Evolutionary conservation across 2,797 vertebrate species (phyloP).

Genomic region (Lerista edwardsae): DNA sequence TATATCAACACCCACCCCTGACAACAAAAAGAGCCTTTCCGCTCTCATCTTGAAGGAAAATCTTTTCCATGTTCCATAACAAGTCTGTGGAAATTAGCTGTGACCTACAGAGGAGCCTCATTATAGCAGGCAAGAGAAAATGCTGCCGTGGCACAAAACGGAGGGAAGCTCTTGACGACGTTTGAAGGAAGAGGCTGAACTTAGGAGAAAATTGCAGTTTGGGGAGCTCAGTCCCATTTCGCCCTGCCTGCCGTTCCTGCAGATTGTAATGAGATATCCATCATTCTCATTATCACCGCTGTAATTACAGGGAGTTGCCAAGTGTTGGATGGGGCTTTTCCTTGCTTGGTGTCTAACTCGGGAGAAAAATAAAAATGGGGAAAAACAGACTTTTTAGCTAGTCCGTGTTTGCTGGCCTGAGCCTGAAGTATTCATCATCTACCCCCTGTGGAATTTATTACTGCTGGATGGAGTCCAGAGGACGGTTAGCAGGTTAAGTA

Average conservation of each 20-base stretch:
- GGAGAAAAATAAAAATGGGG: background rate
- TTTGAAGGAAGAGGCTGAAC: constrained; percentile 39
- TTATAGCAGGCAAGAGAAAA: constrained; percentile 39
- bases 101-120: constrained; percentile 33
- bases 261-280: constrained; percentile 67
- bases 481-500: background rate
- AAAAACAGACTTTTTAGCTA: constrained; percentile 13
- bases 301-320: constrained; percentile 60
- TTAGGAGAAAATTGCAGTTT: constrained; percentile 36
- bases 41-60: constrained; percentile 33
- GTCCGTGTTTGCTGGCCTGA: background rate
- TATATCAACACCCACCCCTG: background rate
- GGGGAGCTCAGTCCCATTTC: constrained; percentile 51
- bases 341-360: constrained; percentile 41
- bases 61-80: background rate
- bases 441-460: background rate
- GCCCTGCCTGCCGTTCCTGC: constrained; percentile 51
- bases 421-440: background rate
- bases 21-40: background rate
- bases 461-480: background rate
- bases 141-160: constrained; percentile 35
- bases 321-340: constrained; percentile 41
- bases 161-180: constrained; percentile 26
- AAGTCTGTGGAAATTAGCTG: constrained; percentile 46
- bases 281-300: constrained; percentile 55